Conservation (phyloP, 2,113 vertebrate species). For the Proteles cristata region DNA sequence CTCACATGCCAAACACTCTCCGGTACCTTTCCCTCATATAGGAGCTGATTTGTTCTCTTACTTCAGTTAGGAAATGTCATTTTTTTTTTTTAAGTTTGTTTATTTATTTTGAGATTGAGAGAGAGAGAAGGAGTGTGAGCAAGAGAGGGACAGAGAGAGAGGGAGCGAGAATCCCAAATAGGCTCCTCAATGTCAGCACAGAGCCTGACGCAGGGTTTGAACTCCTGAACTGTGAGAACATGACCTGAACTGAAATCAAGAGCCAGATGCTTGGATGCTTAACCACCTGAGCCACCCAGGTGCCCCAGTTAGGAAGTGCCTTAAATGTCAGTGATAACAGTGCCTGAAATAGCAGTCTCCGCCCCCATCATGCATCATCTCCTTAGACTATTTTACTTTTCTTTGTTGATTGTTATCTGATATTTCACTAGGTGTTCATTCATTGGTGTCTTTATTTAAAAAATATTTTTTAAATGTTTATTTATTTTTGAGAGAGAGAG, state of each 20-base stretch:
- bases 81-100: background rate
- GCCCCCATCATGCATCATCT: rapidly evolving
- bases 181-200: background rate
- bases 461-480: no score
- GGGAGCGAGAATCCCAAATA: background rate
- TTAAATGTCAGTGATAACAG: background rate
- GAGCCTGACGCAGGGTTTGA: background rate
- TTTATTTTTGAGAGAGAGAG: no score
- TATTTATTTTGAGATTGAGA: background rate
- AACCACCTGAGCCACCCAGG: background rate
- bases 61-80: background rate
- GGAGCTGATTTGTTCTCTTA: background rate
- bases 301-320: background rate
- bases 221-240: background rate
- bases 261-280: background rate
- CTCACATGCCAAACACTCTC: rapidly evolving
- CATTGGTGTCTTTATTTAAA: background rate
- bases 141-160: background rate
- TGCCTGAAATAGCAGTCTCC: background rate
- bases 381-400: background rate
- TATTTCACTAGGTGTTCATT: background rate
- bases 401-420: background rate
- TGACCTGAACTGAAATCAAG: background rate
- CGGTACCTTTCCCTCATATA: rapidly evolving
- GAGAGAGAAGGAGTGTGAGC: background rate